Conservation (phyloP, 2,888 invertebrate genomes). For the Chouioia cunea region DNA sequence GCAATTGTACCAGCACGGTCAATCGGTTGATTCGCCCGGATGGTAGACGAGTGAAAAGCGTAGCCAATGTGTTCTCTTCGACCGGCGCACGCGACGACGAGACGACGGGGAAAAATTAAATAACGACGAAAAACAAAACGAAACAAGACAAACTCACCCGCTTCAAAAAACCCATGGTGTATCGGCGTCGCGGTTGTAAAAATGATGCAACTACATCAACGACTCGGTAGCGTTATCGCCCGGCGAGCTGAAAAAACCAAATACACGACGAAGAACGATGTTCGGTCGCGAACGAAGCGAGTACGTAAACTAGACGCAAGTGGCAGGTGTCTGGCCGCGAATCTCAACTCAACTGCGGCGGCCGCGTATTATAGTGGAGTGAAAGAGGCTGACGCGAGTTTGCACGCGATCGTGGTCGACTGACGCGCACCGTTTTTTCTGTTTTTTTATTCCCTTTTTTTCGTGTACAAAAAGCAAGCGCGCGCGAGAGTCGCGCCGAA, state of each 20-base stretch:
- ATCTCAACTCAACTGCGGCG: too few relatives aligned
- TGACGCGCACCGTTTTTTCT: too few relatives aligned
- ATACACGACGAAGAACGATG: not conserved
- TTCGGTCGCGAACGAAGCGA: not conserved
- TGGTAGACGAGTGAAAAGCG: too few relatives aligned
- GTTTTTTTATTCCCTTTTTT: slow-evolving; percentile 37
- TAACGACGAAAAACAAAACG: too few relatives aligned
- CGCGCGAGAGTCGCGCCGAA: not conserved
- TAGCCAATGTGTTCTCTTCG: too few relatives aligned
- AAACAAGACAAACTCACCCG: slow-evolving; percentile 49
- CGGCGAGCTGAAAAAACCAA: not conserved
- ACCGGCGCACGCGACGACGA: too few relatives aligned
- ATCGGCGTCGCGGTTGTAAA: slow-evolving; percentile 7
- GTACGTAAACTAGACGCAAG: slow-evolving; percentile 1
- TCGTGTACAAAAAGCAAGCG: slow-evolving; percentile 43
- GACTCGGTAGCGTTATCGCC: slow-evolving; percentile 5
- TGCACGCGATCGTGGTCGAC: too few relatives aligned
- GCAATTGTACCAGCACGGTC: too few relatives aligned
- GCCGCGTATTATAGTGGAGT: too few relatives aligned
- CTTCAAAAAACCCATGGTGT: slow-evolving; percentile 54
- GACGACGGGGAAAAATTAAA: too few relatives aligned
- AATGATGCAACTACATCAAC: slow-evolving; percentile 23
- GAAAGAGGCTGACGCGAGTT: too few relatives aligned
- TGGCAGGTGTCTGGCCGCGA: not conserved
- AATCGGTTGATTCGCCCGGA: too few relatives aligned